These are phyloP conservation scores for Cantharis flavilabris DNA, from an alignment of 2,888 invertebrate genomes.

Conservation along the genomic window DNA sequence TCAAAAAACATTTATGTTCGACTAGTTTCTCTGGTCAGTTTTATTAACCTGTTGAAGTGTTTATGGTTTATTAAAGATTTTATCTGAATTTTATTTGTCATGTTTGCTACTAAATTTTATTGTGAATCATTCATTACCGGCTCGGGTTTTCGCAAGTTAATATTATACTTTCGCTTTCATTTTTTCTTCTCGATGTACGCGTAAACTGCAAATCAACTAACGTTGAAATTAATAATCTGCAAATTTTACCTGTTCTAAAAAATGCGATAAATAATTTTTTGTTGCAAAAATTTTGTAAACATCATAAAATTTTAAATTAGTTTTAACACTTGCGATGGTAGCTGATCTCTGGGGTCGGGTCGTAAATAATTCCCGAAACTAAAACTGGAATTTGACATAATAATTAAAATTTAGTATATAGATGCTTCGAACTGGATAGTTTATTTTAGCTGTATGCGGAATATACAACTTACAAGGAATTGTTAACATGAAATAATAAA, in stretches of 20 bases:
- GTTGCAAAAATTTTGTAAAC: slow-evolving; percentile 23
- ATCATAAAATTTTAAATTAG: slow-evolving; percentile 26
- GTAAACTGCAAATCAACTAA: not conserved
- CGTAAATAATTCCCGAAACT: slow-evolving; percentile 33
- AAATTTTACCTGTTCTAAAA: not conserved
- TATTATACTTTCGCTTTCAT: too few species aligned
- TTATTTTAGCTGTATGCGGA: not conserved
- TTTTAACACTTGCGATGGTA: slow-evolving; percentile 25
- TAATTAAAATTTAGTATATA: slow-evolving; percentile 3
- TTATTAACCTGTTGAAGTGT: slow-evolving; percentile 23
- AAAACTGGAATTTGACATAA: slow-evolving; percentile 21
- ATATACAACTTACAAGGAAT: not conserved
- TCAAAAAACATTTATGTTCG: slow-evolving; percentile 15
- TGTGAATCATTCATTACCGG: slow-evolving; percentile 13
- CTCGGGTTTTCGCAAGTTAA: too few species aligned
- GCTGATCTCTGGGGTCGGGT: slow-evolving; percentile 29
- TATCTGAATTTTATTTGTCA: slow-evolving; percentile 19
- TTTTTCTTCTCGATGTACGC: too few species aligned
- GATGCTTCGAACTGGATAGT: not conserved
- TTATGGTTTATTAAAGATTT: slow-evolving; percentile 27
- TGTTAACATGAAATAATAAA: slow-evolving; percentile 16
- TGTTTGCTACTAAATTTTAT: slow-evolving; percentile 17
- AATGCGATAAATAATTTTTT: slow-evolving; percentile 4
- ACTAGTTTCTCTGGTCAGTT: slow-evolving; percentile 17
- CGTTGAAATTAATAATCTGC: not conserved